phyloP scores from a whole-genome alignment of 2,888 invertebrate genomes.

The Crocallis elinguaria region DNA sequence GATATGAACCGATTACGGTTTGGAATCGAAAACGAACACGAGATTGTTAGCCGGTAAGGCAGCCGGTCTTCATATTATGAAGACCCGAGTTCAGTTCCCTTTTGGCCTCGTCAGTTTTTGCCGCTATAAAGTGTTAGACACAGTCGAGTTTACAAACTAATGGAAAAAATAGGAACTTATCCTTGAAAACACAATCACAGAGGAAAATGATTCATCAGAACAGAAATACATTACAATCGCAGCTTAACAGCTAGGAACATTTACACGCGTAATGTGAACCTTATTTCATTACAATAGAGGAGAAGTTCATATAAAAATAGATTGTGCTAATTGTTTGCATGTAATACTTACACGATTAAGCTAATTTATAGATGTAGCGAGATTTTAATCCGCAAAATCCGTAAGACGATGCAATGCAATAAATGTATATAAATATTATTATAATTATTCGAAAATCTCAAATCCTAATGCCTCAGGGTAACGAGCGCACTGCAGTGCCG shows the following conservation, averaged over 20 bases:
- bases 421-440: no score
- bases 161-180: conserved; percentile 34
- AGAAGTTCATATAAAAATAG: neutral
- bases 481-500: no score
- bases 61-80: no score
- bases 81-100: neutral
- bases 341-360: conserved; percentile 1
- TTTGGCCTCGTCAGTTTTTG: neutral
- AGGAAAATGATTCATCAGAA: conserved; percentile 31
- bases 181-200: conserved; percentile 35
- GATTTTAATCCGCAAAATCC: no score
- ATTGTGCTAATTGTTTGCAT: conserved; percentile 10
- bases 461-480: no score
- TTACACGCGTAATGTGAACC: conserved; percentile 10
- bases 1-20: no score
- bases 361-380: conserved; percentile 8
- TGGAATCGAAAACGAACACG: neutral
- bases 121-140: conserved; percentile 2
- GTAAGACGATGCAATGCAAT: no score
- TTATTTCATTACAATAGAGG: conserved; percentile 2
- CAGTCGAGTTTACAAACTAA: conserved; percentile 7
- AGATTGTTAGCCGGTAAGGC: no score
- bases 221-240: conserved; percentile 24
- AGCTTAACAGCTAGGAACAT: conserved; percentile 16
- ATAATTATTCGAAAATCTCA: no score